Evolutionary conservation across 2,113 vertebrate genomes (phyloP).

Genomic region (Rhinichthys klamathensis): DNA sequence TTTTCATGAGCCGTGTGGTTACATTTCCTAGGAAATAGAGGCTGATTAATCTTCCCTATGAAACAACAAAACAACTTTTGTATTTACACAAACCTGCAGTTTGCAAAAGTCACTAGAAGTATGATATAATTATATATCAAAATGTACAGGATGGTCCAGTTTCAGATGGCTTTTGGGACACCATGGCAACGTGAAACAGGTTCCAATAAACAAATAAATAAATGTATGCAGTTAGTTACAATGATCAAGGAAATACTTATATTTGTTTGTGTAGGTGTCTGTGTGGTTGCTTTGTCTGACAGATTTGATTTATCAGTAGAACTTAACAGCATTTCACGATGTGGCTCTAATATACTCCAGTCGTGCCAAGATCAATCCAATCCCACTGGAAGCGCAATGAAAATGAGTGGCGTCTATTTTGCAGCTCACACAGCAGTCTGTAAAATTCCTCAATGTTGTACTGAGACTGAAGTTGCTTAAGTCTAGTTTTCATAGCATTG

Average conservation of each 20-base stretch:
- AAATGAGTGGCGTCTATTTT: slow-evolving; percentile 15
- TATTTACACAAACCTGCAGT: slow-evolving; percentile 42
- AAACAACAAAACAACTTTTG: slow-evolving; percentile 34
- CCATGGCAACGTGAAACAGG: background rate
- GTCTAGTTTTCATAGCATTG: background rate
- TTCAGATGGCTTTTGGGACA: background rate
- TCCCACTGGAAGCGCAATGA: slow-evolving; percentile 6
- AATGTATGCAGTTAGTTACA: background rate
- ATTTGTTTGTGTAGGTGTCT: background rate
- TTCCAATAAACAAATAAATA: slow-evolving; percentile 20
- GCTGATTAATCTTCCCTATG: slow-evolving; percentile 54
- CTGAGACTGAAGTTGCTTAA: background rate
- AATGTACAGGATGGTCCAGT: background rate
- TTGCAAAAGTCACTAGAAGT: slow-evolving; percentile 8
- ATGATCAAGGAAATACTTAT: background rate
- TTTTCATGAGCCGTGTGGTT: slow-evolving; percentile 27
- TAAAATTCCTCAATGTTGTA: background rate
- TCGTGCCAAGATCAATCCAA: slow-evolving; percentile 53
- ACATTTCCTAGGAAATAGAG: slow-evolving; percentile 50
- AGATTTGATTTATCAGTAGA: slow-evolving; percentile 54
- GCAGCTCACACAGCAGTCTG: slow-evolving; percentile 14
- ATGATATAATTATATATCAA: slow-evolving; percentile 3
- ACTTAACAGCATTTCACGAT: slow-evolving; percentile 27
- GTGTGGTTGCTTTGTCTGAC: slow-evolving; percentile 39
- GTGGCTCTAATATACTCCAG: slow-evolving; percentile 39